Evolutionary conservation across 1,140 invertebrate species (phyloP).

Genomic region (Andricus grossulariae): DNA sequence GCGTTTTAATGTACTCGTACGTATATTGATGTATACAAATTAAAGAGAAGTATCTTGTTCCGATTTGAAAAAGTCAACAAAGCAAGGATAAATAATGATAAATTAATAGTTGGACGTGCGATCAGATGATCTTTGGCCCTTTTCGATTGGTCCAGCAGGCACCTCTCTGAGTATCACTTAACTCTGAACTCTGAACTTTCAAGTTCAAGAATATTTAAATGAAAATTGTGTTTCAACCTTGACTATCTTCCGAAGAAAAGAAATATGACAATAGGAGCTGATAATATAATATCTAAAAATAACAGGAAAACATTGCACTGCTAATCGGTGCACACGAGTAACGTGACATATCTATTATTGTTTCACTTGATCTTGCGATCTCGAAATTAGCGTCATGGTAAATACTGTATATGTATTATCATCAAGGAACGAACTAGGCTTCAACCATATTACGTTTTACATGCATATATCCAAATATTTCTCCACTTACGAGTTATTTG

Average conservation of each 20-base stretch:
- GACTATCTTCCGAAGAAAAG: not conserved
- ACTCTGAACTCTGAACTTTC: not conserved
- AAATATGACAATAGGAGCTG: conserved; percentile 10
- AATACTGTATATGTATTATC: not conserved
- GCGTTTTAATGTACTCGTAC: too few species aligned
- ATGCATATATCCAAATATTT: too few species aligned
- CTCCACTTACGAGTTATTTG: too few species aligned
- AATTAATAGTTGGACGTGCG: not conserved
- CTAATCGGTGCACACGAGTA: conserved; percentile 22
- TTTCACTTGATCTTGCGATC: conserved; percentile 28
- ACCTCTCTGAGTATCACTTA: not conserved
- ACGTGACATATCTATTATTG: conserved; percentile 12
- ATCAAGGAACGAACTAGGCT: not conserved
- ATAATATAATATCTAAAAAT: conserved; percentile 8
- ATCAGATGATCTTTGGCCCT: not conserved
- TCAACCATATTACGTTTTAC: too few species aligned
- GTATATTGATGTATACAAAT: not conserved
- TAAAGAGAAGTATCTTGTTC: not conserved
- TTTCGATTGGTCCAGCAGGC: not conserved
- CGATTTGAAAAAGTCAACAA: not conserved
- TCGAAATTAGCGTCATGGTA: not conserved
- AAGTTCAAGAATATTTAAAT: not conserved
- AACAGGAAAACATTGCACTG: conserved; percentile 26
- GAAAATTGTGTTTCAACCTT: not conserved
- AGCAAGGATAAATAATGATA: not conserved